Conservation (phyloP, 2,797 vertebrate genomes). For the Prunella strophiata region DNA sequence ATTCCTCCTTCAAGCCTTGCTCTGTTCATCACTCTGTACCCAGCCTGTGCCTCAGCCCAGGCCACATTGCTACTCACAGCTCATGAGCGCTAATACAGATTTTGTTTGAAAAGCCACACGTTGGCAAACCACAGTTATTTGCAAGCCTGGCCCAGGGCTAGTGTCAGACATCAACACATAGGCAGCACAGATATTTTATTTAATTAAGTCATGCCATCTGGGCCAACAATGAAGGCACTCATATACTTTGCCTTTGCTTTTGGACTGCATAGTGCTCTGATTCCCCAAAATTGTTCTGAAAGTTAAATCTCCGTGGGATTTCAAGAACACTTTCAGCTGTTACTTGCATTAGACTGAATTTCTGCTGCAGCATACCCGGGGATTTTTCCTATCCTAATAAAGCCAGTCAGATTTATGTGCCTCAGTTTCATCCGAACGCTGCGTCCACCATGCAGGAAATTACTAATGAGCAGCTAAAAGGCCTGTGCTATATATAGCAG, state of each 20-base stretch:
- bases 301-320: not conserved
- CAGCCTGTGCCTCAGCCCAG: constrained; percentile 36
- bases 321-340: constrained; percentile 52
- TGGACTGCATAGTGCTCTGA: not conserved
- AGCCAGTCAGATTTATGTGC: constrained; percentile 37
- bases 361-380: constrained; percentile 14
- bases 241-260: constrained; percentile 4
- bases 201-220: constrained; percentile 63
- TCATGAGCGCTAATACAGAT: constrained; percentile 4
- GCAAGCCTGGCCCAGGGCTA: constrained; percentile 59
- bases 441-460: constrained; percentile 45
- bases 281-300: constrained; percentile 35
- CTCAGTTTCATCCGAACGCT: not conserved
- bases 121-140: constrained; percentile 70
- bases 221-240: constrained; percentile 62
- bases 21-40: constrained; percentile 42
- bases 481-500: constrained; percentile 15
- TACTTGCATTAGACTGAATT: constrained; percentile 39
- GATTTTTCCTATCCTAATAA: constrained; percentile 62
- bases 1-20: not conserved
- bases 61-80: not conserved
- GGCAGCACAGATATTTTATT: constrained; percentile 63
- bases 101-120: constrained; percentile 63
- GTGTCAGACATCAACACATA: constrained; percentile 60
- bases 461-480: constrained; percentile 56